Evolutionary conservation across 2,888 invertebrate genomes (phyloP), one percentile per base, ranked within the genome.

Genomic region (Hanleya hanleyi): DNA sequence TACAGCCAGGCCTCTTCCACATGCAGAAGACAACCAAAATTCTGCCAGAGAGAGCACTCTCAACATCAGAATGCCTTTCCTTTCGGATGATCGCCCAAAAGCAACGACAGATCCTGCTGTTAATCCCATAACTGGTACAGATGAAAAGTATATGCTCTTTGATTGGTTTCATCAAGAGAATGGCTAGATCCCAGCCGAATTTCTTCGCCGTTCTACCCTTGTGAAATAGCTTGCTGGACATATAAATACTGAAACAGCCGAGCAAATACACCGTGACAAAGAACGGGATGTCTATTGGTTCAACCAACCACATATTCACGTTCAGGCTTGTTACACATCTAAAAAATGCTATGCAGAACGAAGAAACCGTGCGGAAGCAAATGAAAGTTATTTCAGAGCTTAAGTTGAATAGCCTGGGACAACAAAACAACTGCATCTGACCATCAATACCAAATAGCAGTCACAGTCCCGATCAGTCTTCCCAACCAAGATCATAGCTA

Each of bases 131-230:
- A 22, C 26, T 57, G 7, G 26, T 9, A 7, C 12, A 18, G 29
- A 18, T 9, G 26, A 57, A 7, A 9, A n/a, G 12, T 41, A 15
- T n/a, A 41, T 41, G 47, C 47, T 41, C 12, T 41, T 41, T n/a
- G 47, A 41, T n/a, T 41, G 47, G 57, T 57, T 9, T 15, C 12
- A n/a, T n/a, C n/a, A n/a, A n/a, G n/a, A n/a, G n/a, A n/a, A n/a
- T n/a, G n/a, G n/a, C n/a, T n/a, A n/a, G n/a, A 57, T 15, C 5
- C 22, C 15, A n/a, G 51, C n/a, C 18, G 68, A 68, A 22, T n/a
- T 68, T n/a, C 35, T 68, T 6, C 4, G 68, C n/a, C 38, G 50
- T 4, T 9, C 35, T 12, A 38, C 68, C 29, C 68, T 68, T n/a
- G 41, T 68, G n/a, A 29, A n/a, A 6, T 32, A 41, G 26, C n/a